Evolutionary conservation across 2,797 vertebrate genomes (phyloP).

Genomic region (Gymnoscopelus braueri): DNA sequence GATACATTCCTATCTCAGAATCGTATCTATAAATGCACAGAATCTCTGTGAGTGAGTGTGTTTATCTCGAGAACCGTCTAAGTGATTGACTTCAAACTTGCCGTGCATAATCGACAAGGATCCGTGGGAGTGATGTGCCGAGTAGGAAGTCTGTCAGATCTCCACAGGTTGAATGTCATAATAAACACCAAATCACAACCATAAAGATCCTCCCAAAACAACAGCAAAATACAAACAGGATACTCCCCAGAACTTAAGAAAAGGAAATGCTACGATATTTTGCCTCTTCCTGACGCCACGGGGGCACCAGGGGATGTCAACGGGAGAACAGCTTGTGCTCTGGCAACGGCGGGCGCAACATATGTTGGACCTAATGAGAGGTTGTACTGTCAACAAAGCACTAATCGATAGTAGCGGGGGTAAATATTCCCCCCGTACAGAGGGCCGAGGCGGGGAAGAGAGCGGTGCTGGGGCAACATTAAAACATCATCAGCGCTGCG

Average conservation of each 20-base stretch:
- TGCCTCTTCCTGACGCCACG: constrained; percentile 37
- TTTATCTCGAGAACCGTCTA: no score
- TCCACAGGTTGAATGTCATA: no score
- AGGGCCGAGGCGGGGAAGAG: constrained; percentile 64
- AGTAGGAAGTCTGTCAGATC: no score
- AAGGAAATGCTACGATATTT: constrained; percentile 24
- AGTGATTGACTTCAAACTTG: no score
- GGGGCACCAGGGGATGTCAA: constrained; percentile 50
- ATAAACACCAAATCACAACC: constrained; percentile 19
- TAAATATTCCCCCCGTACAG: constrained; percentile 67
- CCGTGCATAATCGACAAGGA: no score
- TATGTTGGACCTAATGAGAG: constrained; percentile 74
- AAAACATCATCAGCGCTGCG: constrained; percentile 67
- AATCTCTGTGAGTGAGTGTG: no score
- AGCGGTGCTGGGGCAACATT: constrained; percentile 71
- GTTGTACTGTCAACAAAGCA: constrained; percentile 78
- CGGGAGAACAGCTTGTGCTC: constrained; percentile 66
- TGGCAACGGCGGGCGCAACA: constrained; percentile 58
- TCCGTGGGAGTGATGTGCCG: no score
- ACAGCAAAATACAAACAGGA: background rate
- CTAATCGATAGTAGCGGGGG: constrained; percentile 68
- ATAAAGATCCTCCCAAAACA: constrained; percentile 3
- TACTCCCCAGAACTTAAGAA: background rate
- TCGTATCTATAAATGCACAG: no score
- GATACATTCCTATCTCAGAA: no score